Evolutionary conservation across 2,797 vertebrate species (phyloP).

Genomic region (Takifugu ocellatus): DNA sequence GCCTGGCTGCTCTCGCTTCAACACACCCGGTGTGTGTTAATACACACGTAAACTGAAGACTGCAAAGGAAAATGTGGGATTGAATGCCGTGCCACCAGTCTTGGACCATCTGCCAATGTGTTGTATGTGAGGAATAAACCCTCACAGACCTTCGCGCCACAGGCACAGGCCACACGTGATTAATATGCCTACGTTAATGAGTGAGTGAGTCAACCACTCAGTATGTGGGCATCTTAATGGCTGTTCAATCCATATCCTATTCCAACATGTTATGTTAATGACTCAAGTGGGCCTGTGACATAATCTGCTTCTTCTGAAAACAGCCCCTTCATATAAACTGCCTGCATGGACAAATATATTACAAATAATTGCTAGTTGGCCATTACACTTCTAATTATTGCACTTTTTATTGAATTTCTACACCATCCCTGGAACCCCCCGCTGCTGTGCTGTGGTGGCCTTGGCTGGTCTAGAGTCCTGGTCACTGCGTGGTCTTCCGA

Average conservation of each 20-base stretch:
- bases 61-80: conserved; percentile 21
- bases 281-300: conserved; percentile 45
- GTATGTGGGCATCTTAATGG: conserved; percentile 41
- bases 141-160: conserved; percentile 55
- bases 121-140: conserved; percentile 63
- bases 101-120: conserved; percentile 69
- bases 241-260: conserved; percentile 55
- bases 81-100: conserved; percentile 52
- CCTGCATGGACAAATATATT: conserved; percentile 56
- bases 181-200: conserved; percentile 76
- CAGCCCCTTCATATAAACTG: conserved; percentile 62
- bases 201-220: conserved; percentile 47
- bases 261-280: conserved; percentile 32
- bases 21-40: conserved; percentile 19
- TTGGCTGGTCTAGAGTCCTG: conserved; percentile 48
- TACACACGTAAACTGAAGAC: conserved; percentile 15
- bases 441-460: conserved; percentile 33
- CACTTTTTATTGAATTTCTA: not conserved
- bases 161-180: conserved; percentile 62
- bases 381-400: conserved; percentile 76
- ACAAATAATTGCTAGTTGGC: conserved; percentile 62
- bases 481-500: conserved; percentile 23
- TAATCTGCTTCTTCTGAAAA: conserved; percentile 49
- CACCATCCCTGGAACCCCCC: conserved; percentile 27
- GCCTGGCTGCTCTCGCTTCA: conserved; percentile 27